Conservation (phyloP, 1,140 invertebrate genomes). For the Drosophila kepulauana region DNA sequence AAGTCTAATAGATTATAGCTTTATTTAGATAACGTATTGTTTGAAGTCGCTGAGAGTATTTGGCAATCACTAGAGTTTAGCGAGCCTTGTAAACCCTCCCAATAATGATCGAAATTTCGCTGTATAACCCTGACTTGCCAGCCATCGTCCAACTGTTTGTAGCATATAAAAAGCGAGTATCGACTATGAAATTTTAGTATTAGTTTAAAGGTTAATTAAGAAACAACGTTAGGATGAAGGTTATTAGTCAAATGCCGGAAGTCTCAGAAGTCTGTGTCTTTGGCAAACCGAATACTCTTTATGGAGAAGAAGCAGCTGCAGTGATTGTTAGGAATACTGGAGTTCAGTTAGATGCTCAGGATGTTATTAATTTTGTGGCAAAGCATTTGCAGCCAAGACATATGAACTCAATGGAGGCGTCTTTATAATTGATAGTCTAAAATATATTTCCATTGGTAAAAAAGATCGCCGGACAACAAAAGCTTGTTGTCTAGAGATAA, state of each 20-base stretch:
- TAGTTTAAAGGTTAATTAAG: no score
- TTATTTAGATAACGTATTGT: no score
- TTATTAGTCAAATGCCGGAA: constrained; percentile 1
- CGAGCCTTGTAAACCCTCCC: no score
- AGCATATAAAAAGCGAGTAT: no score
- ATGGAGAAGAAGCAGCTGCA: constrained; percentile 5
- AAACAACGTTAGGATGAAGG: neutral
- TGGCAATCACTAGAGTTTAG: no score
- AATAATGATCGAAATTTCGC: no score
- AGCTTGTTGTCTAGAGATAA: neutral
- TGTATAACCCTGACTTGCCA: no score
- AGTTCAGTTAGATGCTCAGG: neutral
- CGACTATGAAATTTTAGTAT: no score
- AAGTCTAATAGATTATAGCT: no score
- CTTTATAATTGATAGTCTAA: neutral
- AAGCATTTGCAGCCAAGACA: neutral
- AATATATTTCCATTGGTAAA: neutral
- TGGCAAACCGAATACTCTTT: neutral
- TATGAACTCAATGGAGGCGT: neutral
- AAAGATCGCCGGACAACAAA: constrained; percentile 6
- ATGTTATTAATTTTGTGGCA: neutral
- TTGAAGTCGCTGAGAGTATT: no score
- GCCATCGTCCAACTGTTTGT: no score
- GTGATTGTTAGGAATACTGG: neutral
- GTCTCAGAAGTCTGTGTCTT: constrained; percentile 15